Conservation (phyloP, 2,797 vertebrate genomes). For the Sebastes variabilis region DNA sequence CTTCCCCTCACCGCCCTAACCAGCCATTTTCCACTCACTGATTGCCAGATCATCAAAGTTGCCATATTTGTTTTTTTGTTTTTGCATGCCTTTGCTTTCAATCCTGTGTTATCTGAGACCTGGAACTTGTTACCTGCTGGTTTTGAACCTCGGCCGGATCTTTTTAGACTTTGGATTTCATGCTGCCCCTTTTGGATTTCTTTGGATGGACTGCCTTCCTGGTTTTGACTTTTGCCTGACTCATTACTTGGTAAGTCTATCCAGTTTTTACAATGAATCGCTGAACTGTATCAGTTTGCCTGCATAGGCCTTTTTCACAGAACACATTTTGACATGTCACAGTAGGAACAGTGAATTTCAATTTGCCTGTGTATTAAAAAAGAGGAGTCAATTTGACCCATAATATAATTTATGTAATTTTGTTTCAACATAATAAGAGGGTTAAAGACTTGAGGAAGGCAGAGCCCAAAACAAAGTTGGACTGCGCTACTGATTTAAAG, state of each 20-base stretch:
- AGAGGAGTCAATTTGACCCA: not conserved
- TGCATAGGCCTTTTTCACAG: not conserved
- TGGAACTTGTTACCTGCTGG: not conserved
- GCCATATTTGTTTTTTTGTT: not conserved
- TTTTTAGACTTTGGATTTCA: not conserved
- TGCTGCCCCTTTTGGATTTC: not conserved
- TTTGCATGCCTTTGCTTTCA: not conserved
- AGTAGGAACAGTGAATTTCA: too few species aligned
- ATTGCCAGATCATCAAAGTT: not conserved
- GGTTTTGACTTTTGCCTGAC: not conserved
- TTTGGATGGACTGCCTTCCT: not conserved
- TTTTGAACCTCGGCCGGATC: too few species aligned
- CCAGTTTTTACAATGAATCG: not conserved
- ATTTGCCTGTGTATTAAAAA: too few species aligned
- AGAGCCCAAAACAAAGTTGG: too few species aligned
- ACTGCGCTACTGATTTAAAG: too few species aligned
- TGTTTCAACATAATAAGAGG: not conserved
- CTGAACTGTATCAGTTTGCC: not conserved
- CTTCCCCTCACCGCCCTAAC: not conserved
- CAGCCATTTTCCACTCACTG: not conserved
- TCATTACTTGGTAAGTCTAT: not conserved
- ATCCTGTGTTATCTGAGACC: not conserved
- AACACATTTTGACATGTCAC: too few species aligned
- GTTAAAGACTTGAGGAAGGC: not conserved
- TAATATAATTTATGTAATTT: not conserved